Evolutionary conservation across 2,888 invertebrate genomes (phyloP).

Genomic region (Ornithoptera priamus): DNA sequence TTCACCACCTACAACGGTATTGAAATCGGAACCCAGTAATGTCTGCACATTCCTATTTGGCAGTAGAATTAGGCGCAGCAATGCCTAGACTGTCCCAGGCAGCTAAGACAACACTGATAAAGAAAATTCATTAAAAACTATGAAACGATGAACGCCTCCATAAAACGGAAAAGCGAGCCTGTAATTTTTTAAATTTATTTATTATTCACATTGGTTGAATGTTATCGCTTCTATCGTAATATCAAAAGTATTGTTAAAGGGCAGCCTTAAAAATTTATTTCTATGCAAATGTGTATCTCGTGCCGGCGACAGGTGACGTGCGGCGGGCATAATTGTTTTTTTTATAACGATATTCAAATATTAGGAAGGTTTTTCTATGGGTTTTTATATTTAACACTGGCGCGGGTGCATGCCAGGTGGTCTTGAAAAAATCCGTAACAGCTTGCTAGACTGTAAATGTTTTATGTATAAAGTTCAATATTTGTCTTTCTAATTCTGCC

Average conservation of each 20-base stretch:
- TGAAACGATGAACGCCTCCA: too few species aligned
- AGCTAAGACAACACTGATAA: not conserved
- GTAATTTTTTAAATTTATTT: conserved; percentile 23
- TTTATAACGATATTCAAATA: conserved; percentile 79
- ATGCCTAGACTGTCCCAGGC: too few species aligned
- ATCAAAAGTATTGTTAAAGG: conserved; percentile 35
- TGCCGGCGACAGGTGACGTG: conserved; percentile 77
- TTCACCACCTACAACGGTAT: too few species aligned
- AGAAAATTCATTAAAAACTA: not conserved
- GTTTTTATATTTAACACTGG: conserved; percentile 64
- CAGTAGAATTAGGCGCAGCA: too few species aligned
- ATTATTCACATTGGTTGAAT: conserved; percentile 20
- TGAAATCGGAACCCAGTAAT: too few species aligned
- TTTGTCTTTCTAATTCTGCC: conserved; percentile 14
- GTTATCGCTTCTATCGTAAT: conserved; percentile 23
- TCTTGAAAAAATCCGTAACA: conserved; percentile 67
- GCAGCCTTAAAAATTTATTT: conserved; percentile 59
- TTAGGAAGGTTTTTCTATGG: conserved; percentile 70
- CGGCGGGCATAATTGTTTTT: conserved; percentile 77
- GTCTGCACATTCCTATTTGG: too few species aligned
- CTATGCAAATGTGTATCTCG: conserved; percentile 77
- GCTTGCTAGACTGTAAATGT: conserved; percentile 50
- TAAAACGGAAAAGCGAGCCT: not conserved
- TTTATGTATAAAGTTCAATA: conserved; percentile 24
- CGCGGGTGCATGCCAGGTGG: conserved; percentile 78